Conservation (phyloP, 2,113 vertebrate species). For the Loxodonta africana region DNA sequence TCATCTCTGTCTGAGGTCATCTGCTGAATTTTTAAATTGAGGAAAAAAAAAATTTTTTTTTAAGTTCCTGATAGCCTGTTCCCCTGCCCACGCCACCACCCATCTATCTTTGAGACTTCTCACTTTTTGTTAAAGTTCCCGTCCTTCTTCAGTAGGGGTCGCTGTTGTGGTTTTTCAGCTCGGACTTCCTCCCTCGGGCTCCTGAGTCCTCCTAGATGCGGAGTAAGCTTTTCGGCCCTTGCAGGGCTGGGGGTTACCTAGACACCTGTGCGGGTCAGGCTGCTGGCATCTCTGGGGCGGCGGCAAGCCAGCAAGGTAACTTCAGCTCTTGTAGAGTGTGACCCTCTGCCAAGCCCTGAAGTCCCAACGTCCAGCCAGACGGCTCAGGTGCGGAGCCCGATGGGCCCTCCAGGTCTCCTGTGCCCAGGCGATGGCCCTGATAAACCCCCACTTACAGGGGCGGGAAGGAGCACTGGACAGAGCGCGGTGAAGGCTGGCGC, state of each 20-base stretch:
- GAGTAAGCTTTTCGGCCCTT: neutral
- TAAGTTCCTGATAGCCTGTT: neutral
- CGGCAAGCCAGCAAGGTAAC: neutral
- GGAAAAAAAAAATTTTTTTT: neutral
- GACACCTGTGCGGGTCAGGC: neutral
- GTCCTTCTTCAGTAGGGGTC: neutral
- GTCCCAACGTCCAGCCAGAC: neutral
- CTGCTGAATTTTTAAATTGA: neutral
- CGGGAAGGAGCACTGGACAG: neutral
- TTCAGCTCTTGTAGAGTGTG: neutral
- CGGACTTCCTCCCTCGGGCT: neutral
- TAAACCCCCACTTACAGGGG: neutral
- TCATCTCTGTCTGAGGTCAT: neutral
- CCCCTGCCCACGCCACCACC: neutral
- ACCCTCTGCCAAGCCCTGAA: fast-evolving
- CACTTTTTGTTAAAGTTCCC: neutral
- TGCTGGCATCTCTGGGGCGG: neutral
- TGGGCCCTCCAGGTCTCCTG: neutral
- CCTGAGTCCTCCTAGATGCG: neutral
- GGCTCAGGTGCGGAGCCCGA: fast-evolving
- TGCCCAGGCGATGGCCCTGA: neutral
- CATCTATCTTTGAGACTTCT: neutral
- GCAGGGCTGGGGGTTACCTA: neutral
- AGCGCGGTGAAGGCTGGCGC: fast-evolving
- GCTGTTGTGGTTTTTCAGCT: neutral